Conservation (phyloP, 2,888 invertebrate species). For the Macaria liturata region DNA sequence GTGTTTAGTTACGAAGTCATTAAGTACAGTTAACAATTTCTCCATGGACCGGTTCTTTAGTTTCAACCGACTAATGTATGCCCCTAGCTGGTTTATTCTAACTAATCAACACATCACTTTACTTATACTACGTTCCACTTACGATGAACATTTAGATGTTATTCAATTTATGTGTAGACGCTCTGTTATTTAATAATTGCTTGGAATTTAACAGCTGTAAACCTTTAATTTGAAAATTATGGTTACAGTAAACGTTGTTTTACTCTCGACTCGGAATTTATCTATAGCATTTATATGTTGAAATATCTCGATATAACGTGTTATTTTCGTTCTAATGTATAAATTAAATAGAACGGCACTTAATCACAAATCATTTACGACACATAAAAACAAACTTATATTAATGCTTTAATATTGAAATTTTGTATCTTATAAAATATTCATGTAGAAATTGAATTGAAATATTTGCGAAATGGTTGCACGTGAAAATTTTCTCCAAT, state of each 20-base stretch:
- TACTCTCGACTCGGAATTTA: neutral
- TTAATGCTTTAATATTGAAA: constrained; percentile 5
- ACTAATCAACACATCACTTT: constrained; percentile 33
- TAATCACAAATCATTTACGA: constrained; percentile 1
- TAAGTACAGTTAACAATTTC: constrained; percentile 79
- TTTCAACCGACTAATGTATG: constrained; percentile 68
- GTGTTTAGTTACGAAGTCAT: constrained; percentile 72
- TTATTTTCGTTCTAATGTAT: too few relatives aligned
- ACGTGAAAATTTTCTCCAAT: constrained; percentile 16
- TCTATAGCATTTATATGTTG: too few relatives aligned
- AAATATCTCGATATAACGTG: too few relatives aligned
- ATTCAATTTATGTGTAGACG: constrained; percentile 19
- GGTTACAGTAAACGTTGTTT: neutral
- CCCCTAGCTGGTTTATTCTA: constrained; percentile 56
- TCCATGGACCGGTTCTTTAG: constrained; percentile 70
- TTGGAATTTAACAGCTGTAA: constrained; percentile 15
- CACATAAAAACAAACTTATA: neutral
- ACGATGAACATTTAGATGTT: constrained; percentile 22
- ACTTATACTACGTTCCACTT: constrained; percentile 30
- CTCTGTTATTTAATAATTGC: constrained; percentile 25
- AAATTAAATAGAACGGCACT: neutral
- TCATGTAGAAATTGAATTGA: constrained; percentile 14
- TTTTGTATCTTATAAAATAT: constrained; percentile 14
- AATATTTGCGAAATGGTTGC: constrained; percentile 16
- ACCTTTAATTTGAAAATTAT: neutral